These are phyloP conservation scores for Paramormyrops hopkinsi DNA, from an alignment of 2,797 vertebrate species.

Conservation along the genomic window DNA sequence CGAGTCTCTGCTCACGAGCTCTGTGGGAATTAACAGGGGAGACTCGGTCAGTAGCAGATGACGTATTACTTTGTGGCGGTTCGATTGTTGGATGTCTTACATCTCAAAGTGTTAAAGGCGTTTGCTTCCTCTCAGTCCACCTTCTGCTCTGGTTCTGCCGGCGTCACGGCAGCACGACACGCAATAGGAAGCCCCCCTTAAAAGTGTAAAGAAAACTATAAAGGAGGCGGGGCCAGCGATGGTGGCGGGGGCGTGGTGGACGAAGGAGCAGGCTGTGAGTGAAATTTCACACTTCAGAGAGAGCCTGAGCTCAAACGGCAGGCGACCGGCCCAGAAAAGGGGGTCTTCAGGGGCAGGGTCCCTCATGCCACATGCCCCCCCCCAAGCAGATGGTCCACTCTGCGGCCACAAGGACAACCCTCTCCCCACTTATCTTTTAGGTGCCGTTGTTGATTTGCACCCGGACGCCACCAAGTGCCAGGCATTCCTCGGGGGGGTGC, in stretches of 20 bases:
- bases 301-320: not conserved
- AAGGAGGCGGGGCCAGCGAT: not conserved
- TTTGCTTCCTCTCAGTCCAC: not conserved
- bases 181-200: not conserved
- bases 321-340: not conserved
- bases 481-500: not conserved
- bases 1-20: not conserved
- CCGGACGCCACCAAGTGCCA: not conserved
- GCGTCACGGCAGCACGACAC: not conserved
- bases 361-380: not conserved
- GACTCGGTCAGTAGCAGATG: not conserved
- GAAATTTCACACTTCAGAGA: slow-evolving; percentile 10
- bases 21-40: not conserved
- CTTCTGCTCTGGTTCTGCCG: not conserved
- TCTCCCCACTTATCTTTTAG: not conserved
- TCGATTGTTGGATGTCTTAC: slow-evolving; percentile 1
- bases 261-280: not conserved
- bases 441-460: not conserved
- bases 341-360: not conserved
- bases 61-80: not conserved
- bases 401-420: not conserved
- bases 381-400: not conserved
- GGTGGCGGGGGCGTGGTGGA: not conserved
- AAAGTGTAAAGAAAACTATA: not conserved
- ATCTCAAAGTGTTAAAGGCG: too few relatives aligned